phyloP scores from a whole-genome alignment of 2,113 vertebrate genomes.

The Datnioides undecimradiatus region DNA sequence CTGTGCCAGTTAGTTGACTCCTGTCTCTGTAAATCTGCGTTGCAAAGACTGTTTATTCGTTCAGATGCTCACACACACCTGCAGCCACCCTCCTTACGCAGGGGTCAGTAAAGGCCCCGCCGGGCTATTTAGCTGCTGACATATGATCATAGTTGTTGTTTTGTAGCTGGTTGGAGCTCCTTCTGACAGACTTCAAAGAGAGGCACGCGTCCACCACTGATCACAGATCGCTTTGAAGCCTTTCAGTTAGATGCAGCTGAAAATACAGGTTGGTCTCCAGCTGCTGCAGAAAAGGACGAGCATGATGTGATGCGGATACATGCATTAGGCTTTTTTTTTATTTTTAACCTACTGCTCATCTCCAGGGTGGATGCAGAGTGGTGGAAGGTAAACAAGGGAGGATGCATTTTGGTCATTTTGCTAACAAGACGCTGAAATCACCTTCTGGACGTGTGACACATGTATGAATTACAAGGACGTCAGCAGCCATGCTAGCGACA shows the following conservation, averaged over 20 bases:
- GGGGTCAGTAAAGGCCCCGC: background rate
- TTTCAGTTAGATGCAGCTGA: background rate
- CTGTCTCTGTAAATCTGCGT: background rate
- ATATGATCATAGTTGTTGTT: background rate
- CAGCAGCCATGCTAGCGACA: background rate
- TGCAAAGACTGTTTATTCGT: background rate
- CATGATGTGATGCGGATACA: background rate
- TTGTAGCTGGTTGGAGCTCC: background rate
- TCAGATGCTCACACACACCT: background rate
- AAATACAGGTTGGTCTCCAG: background rate
- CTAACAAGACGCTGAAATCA: too few relatives aligned
- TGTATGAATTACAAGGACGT: background rate
- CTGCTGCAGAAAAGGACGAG: background rate
- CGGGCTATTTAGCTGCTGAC: background rate
- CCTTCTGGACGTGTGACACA: background rate
- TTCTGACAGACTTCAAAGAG: background rate
- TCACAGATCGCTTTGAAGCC: background rate
- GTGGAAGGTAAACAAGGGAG: too few relatives aligned
- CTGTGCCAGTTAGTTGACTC: background rate
- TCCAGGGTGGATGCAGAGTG: too few relatives aligned
- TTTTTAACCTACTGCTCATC: too few relatives aligned
- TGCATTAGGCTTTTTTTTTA: too few relatives aligned
- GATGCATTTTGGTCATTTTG: too few relatives aligned
- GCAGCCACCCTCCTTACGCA: background rate
- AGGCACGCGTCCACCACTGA: background rate